These are phyloP conservation scores for Noctua comes DNA, from an alignment of 2,888 invertebrate genomes.

Conservation along the genomic window DNA sequence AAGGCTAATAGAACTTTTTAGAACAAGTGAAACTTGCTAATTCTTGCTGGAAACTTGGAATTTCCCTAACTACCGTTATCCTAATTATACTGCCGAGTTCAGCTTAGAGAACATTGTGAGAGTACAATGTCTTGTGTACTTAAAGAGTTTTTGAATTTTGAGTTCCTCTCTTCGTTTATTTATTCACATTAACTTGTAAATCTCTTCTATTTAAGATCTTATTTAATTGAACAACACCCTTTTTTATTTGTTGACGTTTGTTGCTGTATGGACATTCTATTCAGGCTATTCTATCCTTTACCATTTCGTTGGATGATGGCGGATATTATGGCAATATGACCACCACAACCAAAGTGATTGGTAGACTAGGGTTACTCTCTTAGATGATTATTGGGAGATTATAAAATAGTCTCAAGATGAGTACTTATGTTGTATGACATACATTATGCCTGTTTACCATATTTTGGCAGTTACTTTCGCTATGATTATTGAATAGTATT, in stretches of 20 bases:
- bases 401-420: too few relatives aligned
- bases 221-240: not conserved
- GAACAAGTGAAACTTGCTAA: slow-evolving; percentile 53
- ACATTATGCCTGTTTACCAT: not conserved
- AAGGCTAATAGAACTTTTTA: slow-evolving; percentile 38
- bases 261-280: not conserved
- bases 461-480: not conserved
- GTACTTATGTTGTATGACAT: not conserved
- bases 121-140: slow-evolving; percentile 32
- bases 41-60: slow-evolving; percentile 36
- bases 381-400: too few relatives aligned
- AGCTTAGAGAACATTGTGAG: slow-evolving; percentile 31
- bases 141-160: slow-evolving; percentile 18
- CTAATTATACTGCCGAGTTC: slow-evolving; percentile 35
- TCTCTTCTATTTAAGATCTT: not conserved
- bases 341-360: not conserved
- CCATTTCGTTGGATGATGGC: too few relatives aligned
- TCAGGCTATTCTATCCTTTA: not conserved
- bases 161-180: slow-evolving; percentile 21
- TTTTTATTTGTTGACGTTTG: not conserved
- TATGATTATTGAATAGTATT: not conserved
- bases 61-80: slow-evolving; percentile 45
- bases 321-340: not conserved
- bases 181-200: slow-evolving; percentile 1
- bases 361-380: not conserved